Evolutionary conservation across 92 coral and sea anemone species (phyloP).

Genomic region (Parazoanthus swiftii): DNA sequence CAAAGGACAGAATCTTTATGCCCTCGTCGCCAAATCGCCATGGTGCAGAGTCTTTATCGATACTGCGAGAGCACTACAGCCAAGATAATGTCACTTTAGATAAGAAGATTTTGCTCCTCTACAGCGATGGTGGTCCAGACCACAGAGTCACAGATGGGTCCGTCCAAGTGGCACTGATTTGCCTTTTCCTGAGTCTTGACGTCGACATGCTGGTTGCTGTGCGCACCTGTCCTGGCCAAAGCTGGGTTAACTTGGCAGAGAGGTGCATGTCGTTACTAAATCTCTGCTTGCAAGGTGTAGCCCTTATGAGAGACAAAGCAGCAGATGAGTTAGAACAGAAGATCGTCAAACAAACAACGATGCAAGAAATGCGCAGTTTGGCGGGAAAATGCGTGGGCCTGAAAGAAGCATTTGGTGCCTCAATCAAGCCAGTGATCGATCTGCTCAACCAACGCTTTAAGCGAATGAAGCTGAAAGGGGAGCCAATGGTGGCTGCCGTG

Average conservation of each 20-base stretch:
- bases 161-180: too few relatives aligned
- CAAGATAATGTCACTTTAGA: constrained; percentile 1
- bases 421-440: not conserved
- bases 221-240: not conserved
- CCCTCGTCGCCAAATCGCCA: too few relatives aligned
- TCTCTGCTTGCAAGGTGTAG: not conserved
- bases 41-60: not conserved
- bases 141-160: too few relatives aligned
- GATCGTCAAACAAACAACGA: not conserved
- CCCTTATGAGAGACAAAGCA: not conserved
- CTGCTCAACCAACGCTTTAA: not conserved
- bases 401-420: not conserved
- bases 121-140: too few relatives aligned
- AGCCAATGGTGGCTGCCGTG: not conserved
- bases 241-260: not conserved
- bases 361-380: not conserved
- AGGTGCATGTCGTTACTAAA: not conserved
- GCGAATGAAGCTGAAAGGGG: not conserved
- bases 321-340: not conserved
- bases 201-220: not conserved
- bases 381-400: not conserved
- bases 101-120: not conserved
- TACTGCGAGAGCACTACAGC: constrained; percentile 3
- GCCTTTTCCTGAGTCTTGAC: not conserved
- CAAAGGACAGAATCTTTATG: constrained; percentile 1